These are phyloP conservation scores for Polydrusus pterygomalis DNA, from an alignment of 2,888 invertebrate genomes.

Conservation along the genomic window DNA sequence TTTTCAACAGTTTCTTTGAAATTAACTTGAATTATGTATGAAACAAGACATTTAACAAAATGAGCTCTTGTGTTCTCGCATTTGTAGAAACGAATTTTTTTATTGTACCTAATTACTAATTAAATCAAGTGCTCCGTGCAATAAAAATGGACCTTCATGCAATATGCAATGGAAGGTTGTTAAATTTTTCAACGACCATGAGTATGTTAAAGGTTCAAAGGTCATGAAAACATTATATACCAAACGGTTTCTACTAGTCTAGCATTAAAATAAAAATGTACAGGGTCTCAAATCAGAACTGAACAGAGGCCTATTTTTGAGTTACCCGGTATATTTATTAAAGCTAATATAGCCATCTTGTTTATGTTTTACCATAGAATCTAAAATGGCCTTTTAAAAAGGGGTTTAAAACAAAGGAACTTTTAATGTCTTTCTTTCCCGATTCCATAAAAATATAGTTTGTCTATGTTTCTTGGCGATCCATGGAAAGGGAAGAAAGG, in stretches of 20 bases:
- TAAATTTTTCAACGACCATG: constrained; percentile 43
- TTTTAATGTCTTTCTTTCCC: too few species aligned
- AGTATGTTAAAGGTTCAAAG: constrained; percentile 38
- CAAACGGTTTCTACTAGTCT: constrained; percentile 13
- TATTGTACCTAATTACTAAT: constrained; percentile 40
- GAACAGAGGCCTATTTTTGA: too few species aligned
- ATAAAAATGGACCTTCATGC: constrained; percentile 41
- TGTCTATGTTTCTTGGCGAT: too few species aligned
- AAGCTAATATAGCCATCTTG: too few species aligned
- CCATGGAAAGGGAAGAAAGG: too few species aligned
- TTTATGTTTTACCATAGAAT: too few species aligned
- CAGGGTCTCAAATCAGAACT: constrained; percentile 18
- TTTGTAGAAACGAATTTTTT: constrained; percentile 17
- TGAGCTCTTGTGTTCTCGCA: constrained; percentile 8
- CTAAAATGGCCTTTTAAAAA: too few species aligned
- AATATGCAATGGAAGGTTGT: constrained; percentile 46
- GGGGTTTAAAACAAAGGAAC: too few species aligned
- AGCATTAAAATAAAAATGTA: constrained; percentile 35
- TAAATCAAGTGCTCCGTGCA: constrained; percentile 43
- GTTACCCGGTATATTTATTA: too few species aligned
- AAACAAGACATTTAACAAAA: neutral
- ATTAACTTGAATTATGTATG: neutral
- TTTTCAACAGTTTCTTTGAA: neutral
- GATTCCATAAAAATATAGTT: too few species aligned
- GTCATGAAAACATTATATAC: constrained; percentile 46